Evolutionary conservation across 2,113 vertebrate genomes (phyloP).

Genomic region (Chaenogobius annularis): DNA sequence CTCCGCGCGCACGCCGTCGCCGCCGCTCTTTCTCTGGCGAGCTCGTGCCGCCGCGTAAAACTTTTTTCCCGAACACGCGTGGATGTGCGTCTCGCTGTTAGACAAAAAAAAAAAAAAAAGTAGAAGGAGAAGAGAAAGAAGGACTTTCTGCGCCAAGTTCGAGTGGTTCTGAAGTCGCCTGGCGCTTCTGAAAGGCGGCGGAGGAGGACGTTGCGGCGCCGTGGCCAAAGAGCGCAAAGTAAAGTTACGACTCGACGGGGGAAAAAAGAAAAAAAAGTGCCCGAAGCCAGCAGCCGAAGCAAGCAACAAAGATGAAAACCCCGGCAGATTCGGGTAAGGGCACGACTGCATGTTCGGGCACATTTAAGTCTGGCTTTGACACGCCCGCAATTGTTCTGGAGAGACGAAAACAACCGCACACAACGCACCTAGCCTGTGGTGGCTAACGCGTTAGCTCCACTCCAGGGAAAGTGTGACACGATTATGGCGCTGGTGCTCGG

Average conservation of each 20-base stretch:
- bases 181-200: conserved; percentile 18
- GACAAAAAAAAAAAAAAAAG: too few species aligned
- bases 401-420: conserved; percentile 43
- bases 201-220: conserved; percentile 53
- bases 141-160: not conserved
- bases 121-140: not conserved
- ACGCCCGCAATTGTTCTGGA: not conserved
- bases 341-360: not conserved
- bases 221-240: conserved; percentile 45
- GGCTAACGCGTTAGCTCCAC: conserved; percentile 57
- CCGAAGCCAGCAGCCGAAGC: conserved; percentile 18
- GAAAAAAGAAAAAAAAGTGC: conserved; percentile 46
- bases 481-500: conserved; percentile 64
- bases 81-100: not conserved
- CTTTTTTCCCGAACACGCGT: conserved; percentile 9
- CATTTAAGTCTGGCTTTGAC: not conserved
- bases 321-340: conserved; percentile 74
- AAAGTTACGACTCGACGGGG: conserved; percentile 55
- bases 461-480: conserved; percentile 64
- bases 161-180: not conserved
- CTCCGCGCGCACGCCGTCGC: not conserved
- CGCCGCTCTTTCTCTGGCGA: not conserved
- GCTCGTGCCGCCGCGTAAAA: conserved; percentile 13
- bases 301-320: conserved; percentile 74
- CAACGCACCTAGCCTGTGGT: conserved; percentile 19